A percentile compares a stretch with the other conserved stretches of the same genome.
phyloP scores from a whole-genome alignment of 2,888 invertebrate genomes.

The Lasioglossum marginatum region DNA sequence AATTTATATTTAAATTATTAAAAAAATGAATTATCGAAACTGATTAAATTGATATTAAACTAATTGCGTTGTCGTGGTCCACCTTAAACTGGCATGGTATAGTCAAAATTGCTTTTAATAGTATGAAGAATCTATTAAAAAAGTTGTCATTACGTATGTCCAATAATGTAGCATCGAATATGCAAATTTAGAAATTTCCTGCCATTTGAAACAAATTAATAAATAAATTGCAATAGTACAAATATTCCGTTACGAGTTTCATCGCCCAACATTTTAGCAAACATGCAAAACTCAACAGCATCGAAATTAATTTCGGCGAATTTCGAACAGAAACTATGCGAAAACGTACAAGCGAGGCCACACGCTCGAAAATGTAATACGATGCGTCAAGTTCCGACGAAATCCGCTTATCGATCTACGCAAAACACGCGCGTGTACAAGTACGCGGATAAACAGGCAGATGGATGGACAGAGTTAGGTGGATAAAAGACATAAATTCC shows the following conservation, averaged over 20 bases:
- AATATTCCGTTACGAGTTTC: not conserved
- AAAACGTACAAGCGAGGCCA: not conserved
- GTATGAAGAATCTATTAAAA: too few species aligned
- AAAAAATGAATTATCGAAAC: too few species aligned
- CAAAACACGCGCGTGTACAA: not conserved
- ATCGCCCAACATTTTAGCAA: not conserved
- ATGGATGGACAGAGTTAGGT: not conserved
- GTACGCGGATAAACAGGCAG: not conserved
- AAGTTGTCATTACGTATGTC: too few species aligned
- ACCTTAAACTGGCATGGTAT: too few species aligned
- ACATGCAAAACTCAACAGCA: not conserved
- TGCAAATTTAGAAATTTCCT: not conserved
- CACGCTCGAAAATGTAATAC: slow-evolving; percentile 11
- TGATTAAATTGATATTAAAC: too few species aligned
- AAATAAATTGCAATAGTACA: not conserved
- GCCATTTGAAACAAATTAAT: not conserved
- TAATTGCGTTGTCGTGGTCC: too few species aligned
- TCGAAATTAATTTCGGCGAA: not conserved
- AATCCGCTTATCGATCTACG: slow-evolving; percentile 30
- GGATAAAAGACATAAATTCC: slow-evolving; percentile 19
- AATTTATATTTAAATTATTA: too few species aligned
- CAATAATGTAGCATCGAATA: not conserved
- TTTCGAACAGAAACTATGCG: not conserved
- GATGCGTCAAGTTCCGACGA: not conserved
- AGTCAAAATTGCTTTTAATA: too few species aligned